Conservation (phyloP, 1,140 invertebrate species). For the Neodiprion lecontei region DNA sequence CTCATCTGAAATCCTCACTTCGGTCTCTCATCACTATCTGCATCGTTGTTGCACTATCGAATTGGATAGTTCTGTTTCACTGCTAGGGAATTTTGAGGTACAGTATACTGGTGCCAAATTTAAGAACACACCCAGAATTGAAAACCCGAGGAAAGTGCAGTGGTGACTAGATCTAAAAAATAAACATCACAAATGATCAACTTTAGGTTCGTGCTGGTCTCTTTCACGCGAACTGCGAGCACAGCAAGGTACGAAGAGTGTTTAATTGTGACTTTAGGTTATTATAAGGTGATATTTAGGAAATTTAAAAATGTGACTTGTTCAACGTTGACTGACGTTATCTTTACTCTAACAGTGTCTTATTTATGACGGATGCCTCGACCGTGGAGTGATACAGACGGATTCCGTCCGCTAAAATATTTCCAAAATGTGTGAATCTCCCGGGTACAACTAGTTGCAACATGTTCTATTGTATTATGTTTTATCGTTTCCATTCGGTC, state of each 20-base stretch:
- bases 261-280: conserved; percentile 11
- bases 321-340: conserved; percentile 10
- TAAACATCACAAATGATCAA: background rate
- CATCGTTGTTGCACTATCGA: no score
- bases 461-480: background rate
- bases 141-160: background rate
- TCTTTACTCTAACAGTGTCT: conserved; percentile 5
- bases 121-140: no score
- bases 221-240: conserved; percentile 31
- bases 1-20: no score
- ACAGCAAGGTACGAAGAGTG: conserved; percentile 29
- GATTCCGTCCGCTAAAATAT: conserved; percentile 11
- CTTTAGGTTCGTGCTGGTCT: conserved; percentile 17
- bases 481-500: no score
- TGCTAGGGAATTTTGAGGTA: no score
- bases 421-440: background rate
- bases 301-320: background rate
- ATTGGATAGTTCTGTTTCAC: no score
- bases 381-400: conserved; percentile 16
- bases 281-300: background rate
- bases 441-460: background rate
- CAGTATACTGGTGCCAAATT: no score
- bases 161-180: background rate
- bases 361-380: background rate
- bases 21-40: no score